phyloP scores from a whole-genome alignment of 1,140 invertebrate species.

The Tetramorium parvispinum region DNA sequence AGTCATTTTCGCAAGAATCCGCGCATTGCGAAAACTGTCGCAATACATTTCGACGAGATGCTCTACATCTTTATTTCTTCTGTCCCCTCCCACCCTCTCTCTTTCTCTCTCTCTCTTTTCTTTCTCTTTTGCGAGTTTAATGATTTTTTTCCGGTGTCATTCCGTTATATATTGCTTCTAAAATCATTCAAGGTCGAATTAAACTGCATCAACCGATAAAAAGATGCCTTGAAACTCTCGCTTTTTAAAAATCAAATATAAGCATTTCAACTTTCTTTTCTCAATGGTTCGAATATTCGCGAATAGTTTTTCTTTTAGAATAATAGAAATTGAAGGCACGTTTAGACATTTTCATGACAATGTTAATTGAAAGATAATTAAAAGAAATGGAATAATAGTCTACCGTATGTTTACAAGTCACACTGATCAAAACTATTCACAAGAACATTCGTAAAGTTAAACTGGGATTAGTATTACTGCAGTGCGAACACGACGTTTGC shows the following conservation, averaged over 20 bases:
- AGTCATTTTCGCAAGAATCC: conserved; percentile 82
- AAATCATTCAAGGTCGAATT: conserved; percentile 19
- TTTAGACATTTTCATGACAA: not conserved
- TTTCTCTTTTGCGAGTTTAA: not conserved
- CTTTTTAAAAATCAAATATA: not conserved
- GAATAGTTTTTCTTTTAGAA: not conserved
- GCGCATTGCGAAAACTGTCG: conserved; percentile 73
- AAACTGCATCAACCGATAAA: conserved; percentile 12
- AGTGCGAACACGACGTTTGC: not conserved
- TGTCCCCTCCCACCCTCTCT: not conserved
- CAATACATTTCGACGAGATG: conserved; percentile 49
- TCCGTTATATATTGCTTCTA: not conserved
- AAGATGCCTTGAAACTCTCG: not conserved
- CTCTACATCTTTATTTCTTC: not conserved
- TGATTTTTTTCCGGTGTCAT: conserved; percentile 4
- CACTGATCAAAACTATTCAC: conserved; percentile 10
- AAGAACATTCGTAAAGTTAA: conserved; percentile 47
- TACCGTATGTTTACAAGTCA: too few species aligned
- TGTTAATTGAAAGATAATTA: not conserved
- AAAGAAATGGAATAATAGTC: not conserved
- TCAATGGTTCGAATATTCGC: not conserved
- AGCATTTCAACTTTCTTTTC: not conserved
- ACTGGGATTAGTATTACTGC: conserved; percentile 22
- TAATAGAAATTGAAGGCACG: not conserved
- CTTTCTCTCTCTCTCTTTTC: not conserved